Conservation (phyloP, 2,888 invertebrate species). For the Archaeoteleia sp. region DNA sequence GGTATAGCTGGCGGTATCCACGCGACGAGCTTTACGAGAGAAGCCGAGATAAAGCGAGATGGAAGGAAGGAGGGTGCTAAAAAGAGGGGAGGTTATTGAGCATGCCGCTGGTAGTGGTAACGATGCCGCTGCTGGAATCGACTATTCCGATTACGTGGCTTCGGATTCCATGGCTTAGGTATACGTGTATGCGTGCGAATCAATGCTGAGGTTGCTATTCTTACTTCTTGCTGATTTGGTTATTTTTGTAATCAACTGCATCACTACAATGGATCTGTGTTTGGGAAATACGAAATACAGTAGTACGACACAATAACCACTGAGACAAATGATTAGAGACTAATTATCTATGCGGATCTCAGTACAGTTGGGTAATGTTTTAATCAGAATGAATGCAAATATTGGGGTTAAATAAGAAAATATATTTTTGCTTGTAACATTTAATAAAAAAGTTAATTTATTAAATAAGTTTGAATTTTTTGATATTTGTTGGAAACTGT, state of each 20-base stretch:
- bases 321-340: no score
- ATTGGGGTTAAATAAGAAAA: no score
- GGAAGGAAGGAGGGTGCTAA: constrained; percentile 30
- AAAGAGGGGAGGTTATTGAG: constrained; percentile 50
- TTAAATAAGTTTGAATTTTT: no score
- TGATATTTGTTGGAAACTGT: no score
- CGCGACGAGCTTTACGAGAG: constrained; percentile 59
- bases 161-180: constrained; percentile 58
- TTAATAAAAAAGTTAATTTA: no score
- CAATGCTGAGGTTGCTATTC: constrained; percentile 64
- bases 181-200: constrained; percentile 56
- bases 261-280: constrained; percentile 23
- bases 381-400: no score
- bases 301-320: constrained; percentile 4
- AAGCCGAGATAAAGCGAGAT: constrained; percentile 53
- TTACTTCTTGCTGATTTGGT: constrained; percentile 54
- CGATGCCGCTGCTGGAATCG: constrained; percentile 62
- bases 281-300: constrained; percentile 12
- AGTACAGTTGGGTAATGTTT: no score
- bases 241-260: constrained; percentile 22
- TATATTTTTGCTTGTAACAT: no score
- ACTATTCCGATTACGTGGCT: constrained; percentile 72
- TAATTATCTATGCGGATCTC: no score
- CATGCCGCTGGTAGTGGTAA: constrained; percentile 55
- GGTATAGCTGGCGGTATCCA: constrained; percentile 67